Conservation (phyloP, 2,888 invertebrate genomes). For the Metopia argyrocephala region DNA sequence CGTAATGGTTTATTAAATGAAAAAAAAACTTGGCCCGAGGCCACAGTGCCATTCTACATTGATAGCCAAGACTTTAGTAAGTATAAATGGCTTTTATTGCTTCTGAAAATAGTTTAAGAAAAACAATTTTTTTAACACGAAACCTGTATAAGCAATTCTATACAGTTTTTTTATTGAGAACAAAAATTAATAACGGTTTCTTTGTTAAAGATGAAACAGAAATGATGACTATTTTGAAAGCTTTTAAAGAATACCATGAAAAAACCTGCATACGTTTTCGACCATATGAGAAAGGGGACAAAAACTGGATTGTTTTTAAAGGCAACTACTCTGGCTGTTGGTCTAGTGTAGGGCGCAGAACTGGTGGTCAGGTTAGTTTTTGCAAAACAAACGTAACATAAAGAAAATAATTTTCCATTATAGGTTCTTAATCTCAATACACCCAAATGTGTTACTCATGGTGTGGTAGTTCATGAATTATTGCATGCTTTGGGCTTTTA, state of each 20-base stretch:
- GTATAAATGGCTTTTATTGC: too few relatives aligned
- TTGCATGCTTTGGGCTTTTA: conserved; percentile 90
- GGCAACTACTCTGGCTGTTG: conserved; percentile 82
- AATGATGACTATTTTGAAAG: conserved; percentile 80
- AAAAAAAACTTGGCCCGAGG: conserved; percentile 80
- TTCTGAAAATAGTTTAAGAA: too few relatives aligned
- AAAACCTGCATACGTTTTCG: conserved; percentile 83
- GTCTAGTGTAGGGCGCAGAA: conserved; percentile 83
- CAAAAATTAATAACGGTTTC: conserved; percentile 18
- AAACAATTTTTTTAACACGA: too few relatives aligned
- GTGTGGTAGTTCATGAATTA: conserved; percentile 87
- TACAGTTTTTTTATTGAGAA: conserved; percentile 49
- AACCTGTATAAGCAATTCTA: too few relatives aligned
- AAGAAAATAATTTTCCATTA: not conserved
- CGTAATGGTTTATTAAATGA: conserved; percentile 79
- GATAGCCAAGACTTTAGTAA: conserved; percentile 80
- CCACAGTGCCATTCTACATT: conserved; percentile 81
- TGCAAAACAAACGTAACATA: not conserved
- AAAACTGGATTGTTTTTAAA: conserved; percentile 81
- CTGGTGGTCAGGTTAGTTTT: conserved; percentile 80
- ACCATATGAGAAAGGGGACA: conserved; percentile 80
- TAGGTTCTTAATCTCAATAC: conserved; percentile 80
- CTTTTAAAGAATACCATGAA: conserved; percentile 82
- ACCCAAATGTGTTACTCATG: conserved; percentile 81
- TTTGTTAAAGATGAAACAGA: conserved; percentile 76